Base-by-base conservation (phyloP, 2,888 invertebrate species). In the Coelopa pilipes region DNA sequence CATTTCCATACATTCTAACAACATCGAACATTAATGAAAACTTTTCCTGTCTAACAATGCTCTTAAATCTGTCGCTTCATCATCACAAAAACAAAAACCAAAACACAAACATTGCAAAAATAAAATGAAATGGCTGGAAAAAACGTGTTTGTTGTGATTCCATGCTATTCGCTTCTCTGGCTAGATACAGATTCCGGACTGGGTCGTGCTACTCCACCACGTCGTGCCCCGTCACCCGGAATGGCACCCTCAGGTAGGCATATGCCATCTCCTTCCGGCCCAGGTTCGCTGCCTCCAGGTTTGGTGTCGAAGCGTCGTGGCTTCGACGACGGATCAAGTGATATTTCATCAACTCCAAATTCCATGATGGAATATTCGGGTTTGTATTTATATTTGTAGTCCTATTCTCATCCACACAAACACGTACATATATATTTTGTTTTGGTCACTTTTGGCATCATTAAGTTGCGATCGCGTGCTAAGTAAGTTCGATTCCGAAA, bases 291-390 rank as follows among this genome's bases (percentile, higher is more conserved):
- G 80, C 92, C 92, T 82, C 94, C 93, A 80, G 94, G 92, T 86
- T 90, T 91, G 86, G 93, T 92, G 91, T 92, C 92, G 84, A 94
- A 92, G 89, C 87, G 88, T 79, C 89, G 90, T 81, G 90, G 91
- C 80, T 93, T 92, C 83, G 93, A 93, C 85, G 93, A 93, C 85
- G 92, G 92, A 79, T 91, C 93, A 84, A 95, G 95, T 88, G 95
- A 96, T 89, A 94, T 94, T 83, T 93, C 93, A 84, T 94, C 94
- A 82, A 93, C 93, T 77, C 92, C 93, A 82, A 78, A 77, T 88
- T 95, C 94, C 83, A 94, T 94, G 90, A 93, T 94, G 93, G 94
- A 94, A 87, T 94, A 94, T 88, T 93, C 92, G 84, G 94, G 94
- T 94, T 87, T 89, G 90, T 86, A 86, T 83, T 78, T 75, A 71